These are phyloP conservation scores for Agapornis roseicollis DNA, from an alignment of 2,113 vertebrate species.

Conservation along the genomic window DNA sequence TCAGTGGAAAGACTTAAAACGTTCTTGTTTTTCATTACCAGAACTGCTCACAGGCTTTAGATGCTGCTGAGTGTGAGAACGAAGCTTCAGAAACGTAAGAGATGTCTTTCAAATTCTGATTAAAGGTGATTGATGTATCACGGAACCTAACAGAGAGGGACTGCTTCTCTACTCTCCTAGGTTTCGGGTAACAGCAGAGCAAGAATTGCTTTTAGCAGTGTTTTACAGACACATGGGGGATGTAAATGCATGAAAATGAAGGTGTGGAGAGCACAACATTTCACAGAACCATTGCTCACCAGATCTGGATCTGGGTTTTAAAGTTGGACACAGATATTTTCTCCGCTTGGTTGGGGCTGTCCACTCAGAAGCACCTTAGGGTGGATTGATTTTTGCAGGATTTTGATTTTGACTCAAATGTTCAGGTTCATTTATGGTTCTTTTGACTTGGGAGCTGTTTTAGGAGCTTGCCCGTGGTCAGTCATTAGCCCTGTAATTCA, in stretches of 20 bases:
- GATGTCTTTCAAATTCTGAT: not conserved
- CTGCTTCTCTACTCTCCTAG: not conserved
- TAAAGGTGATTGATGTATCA: not conserved
- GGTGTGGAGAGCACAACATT: not conserved
- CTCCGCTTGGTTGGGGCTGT: not conserved
- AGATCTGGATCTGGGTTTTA: not conserved
- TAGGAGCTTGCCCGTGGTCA: not conserved
- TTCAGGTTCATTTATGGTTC: not conserved
- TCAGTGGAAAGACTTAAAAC: not conserved
- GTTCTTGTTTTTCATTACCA: not conserved
- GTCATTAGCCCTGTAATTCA: not conserved
- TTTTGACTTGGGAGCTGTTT: not conserved
- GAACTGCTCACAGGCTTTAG: not conserved
- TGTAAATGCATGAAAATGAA: not conserved
- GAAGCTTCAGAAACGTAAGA: not conserved
- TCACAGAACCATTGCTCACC: not conserved
- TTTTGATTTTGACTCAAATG: not conserved
- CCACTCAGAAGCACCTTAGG: not conserved
- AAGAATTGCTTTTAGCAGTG: not conserved
- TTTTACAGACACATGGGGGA: not conserved
- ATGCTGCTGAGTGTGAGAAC: not conserved
- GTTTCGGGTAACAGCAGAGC: not conserved
- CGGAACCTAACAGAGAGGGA: not conserved
- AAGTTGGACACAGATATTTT: accelerated
- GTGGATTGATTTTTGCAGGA: not conserved